Conservation (phyloP, 2,113 vertebrate species). For the Tachuris rubrigastra region DNA sequence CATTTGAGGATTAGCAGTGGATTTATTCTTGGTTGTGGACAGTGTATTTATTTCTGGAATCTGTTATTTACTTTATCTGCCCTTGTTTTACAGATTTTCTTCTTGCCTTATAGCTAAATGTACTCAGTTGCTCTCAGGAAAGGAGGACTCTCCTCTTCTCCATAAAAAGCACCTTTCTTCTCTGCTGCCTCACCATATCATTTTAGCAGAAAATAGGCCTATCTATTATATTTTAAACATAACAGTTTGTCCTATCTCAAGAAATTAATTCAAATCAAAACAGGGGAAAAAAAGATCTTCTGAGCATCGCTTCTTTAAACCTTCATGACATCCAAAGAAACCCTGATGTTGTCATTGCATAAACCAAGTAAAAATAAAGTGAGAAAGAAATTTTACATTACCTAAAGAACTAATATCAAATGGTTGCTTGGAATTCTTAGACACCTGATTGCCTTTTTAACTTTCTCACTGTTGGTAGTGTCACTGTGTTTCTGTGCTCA, state of each 20-base stretch:
- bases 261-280: background rate
- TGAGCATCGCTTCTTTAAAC: background rate
- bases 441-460: background rate
- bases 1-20: background rate
- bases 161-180: background rate
- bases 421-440: background rate
- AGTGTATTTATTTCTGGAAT: background rate
- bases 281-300: background rate
- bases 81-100: background rate
- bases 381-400: background rate
- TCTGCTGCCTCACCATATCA: background rate
- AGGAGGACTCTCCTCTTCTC: background rate
- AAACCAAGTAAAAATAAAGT: background rate
- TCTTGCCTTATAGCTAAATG: background rate
- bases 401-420: background rate
- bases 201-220: background rate
- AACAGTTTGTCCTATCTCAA: background rate
- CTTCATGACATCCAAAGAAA: background rate
- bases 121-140: background rate
- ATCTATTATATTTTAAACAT: background rate
- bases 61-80: background rate
- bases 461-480: background rate
- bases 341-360: background rate
- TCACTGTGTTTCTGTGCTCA: background rate
- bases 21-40: background rate